Conservation (phyloP, 1,140 invertebrate genomes). For the Spodoptera frugiperda region DNA sequence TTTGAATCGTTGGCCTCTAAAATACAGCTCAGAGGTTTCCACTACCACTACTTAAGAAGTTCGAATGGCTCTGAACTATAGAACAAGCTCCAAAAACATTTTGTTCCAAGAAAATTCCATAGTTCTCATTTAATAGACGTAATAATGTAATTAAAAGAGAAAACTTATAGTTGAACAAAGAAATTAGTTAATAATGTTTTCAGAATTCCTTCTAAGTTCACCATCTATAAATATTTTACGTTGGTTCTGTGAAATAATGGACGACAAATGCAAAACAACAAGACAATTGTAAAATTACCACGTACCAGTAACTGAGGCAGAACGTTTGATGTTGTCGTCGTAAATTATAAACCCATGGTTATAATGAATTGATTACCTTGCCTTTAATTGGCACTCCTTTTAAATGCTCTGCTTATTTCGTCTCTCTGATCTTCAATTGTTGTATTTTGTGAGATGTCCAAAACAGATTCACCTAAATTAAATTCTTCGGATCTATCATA, state of each 20-base stretch:
- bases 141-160: background rate
- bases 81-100: no score
- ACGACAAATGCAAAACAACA: slow-evolving; percentile 4
- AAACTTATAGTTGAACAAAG: background rate
- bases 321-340: slow-evolving; percentile 36
- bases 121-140: no score
- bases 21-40: background rate
- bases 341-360: slow-evolving; percentile 26
- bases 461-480: no score
- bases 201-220: background rate
- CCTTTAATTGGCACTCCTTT: slow-evolving; percentile 3
- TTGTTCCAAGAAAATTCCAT: slow-evolving; percentile 12
- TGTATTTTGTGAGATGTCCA: background rate
- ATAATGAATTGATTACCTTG: slow-evolving; percentile 34
- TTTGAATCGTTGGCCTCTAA: slow-evolving; percentile 12
- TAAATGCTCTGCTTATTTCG: background rate
- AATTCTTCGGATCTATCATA: no score
- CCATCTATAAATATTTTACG: slow-evolving; percentile 11
- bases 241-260: slow-evolving; percentile 11
- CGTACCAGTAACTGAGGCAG: slow-evolving; percentile 20
- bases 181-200: background rate
- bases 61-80: no score
- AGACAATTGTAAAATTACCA: slow-evolving; percentile 33
- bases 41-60: no score
- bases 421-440: background rate